Evolutionary conservation across 1,140 invertebrate genomes (phyloP).

Genomic region (Yoshiicerus persimilis): DNA sequence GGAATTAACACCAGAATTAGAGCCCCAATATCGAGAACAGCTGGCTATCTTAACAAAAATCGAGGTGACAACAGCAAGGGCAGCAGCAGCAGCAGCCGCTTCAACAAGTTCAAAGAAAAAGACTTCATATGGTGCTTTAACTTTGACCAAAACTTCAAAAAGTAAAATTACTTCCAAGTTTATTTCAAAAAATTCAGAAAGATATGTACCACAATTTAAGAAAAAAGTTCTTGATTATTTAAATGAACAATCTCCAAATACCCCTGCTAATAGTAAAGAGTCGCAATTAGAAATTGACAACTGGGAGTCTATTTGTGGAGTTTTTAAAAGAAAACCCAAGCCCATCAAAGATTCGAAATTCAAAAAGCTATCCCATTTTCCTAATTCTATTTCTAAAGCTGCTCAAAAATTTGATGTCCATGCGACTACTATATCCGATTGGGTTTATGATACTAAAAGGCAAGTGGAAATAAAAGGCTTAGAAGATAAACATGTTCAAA

Average conservation of each 20-base stretch:
- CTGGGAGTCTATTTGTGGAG: not conserved
- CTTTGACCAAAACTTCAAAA: not conserved
- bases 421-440: slow-evolving; percentile 37
- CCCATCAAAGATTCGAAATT: not conserved
- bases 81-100: not conserved
- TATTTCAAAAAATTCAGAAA: slow-evolving; percentile 4
- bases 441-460: slow-evolving; percentile 35
- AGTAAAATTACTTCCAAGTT: not conserved
- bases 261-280: not conserved
- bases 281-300: not conserved
- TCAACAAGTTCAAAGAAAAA: not conserved
- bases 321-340: not conserved
- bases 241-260: not conserved
- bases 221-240: slow-evolving; percentile 40
- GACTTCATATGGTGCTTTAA: not conserved
- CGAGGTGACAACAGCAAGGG: not conserved
- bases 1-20: not conserved
- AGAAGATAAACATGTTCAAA: not conserved
- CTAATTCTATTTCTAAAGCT: slow-evolving; percentile 1
- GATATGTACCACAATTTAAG: slow-evolving; percentile 38
- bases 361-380: not conserved
- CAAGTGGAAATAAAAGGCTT: slow-evolving; percentile 28
- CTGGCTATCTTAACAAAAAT: slow-evolving; percentile 3
- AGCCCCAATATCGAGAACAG: not conserved
- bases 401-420: slow-evolving; percentile 37